These are phyloP conservation scores for Eublepharis macularius DNA, from an alignment of 2,113 vertebrate genomes.

Conservation along the genomic window DNA sequence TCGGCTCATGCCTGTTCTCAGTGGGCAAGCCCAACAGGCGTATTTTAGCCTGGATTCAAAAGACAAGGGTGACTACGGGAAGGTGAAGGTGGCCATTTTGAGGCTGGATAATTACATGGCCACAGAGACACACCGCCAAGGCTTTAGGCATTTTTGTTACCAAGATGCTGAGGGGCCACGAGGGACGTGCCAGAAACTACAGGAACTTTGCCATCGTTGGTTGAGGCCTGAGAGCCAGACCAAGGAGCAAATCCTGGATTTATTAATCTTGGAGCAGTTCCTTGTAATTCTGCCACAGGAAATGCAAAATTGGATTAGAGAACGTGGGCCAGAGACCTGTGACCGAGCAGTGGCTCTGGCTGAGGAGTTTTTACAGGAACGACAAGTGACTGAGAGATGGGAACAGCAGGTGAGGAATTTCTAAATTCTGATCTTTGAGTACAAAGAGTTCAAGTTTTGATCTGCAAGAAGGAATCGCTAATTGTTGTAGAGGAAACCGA, in stretches of 20 bases:
- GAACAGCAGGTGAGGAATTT: conserved; percentile 29
- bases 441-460: neutral
- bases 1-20: conserved; percentile 11
- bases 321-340: conserved; percentile 43
- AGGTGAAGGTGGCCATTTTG: conserved; percentile 41
- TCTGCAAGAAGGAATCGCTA: neutral
- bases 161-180: conserved; percentile 58
- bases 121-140: conserved; percentile 20
- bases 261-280: conserved; percentile 68
- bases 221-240: conserved; percentile 62
- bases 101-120: conserved; percentile 47
- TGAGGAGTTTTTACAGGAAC: conserved; percentile 60
- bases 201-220: conserved; percentile 65
- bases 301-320: conserved; percentile 59
- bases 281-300: conserved; percentile 63
- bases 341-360: conserved; percentile 62
- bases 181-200: conserved; percentile 46
- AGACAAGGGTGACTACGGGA: conserved; percentile 25
- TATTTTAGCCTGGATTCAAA: conserved; percentile 1
- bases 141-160: conserved; percentile 63
- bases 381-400: conserved; percentile 30
- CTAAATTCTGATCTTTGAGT: neutral
- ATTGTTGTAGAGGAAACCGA: too few relatives aligned
- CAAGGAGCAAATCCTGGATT: conserved; percentile 68
- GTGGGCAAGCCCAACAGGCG: conserved; percentile 20